Evolutionary conservation across 2,113 vertebrate species (phyloP).

Genomic region (Toxostoma redivivum): DNA sequence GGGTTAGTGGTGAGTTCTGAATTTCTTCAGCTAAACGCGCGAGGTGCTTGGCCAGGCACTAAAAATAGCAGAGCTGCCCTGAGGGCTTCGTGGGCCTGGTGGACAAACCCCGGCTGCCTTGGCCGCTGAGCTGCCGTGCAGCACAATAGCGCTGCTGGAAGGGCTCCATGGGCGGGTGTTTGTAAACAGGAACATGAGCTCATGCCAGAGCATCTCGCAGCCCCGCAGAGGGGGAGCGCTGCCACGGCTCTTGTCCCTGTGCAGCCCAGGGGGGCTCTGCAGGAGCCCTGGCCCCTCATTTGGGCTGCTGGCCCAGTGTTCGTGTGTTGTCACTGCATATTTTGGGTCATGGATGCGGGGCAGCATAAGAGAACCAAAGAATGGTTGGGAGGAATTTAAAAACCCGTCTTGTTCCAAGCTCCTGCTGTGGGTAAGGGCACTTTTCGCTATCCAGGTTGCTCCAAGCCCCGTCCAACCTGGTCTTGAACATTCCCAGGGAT

Average conservation of each 20-base stretch:
- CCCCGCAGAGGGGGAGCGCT: fast-evolving
- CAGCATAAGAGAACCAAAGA: neutral
- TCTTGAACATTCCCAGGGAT: neutral
- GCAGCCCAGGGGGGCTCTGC: neutral
- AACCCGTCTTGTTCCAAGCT: neutral
- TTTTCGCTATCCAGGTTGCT: neutral
- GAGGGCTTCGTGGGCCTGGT: neutral
- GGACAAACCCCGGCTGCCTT: neutral
- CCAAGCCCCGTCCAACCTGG: neutral
- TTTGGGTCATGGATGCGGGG: fast-evolving
- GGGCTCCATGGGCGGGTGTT: neutral
- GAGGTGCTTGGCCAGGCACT: neutral
- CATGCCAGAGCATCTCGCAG: neutral
- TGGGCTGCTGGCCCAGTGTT: neutral
- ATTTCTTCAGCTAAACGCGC: neutral
- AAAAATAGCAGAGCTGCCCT: neutral
- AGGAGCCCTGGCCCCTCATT: fast-evolving
- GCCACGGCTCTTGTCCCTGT: fast-evolving
- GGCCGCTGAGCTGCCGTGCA: fast-evolving
- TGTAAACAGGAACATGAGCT: neutral
- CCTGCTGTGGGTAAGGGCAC: neutral
- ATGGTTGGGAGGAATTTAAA: neutral
- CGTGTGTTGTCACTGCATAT: fast-evolving
- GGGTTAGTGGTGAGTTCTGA: neutral
- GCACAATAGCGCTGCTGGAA: neutral